phyloP scores from a whole-genome alignment of 2,797 vertebrate species.

The Chiloscyllium punctatum region DNA sequence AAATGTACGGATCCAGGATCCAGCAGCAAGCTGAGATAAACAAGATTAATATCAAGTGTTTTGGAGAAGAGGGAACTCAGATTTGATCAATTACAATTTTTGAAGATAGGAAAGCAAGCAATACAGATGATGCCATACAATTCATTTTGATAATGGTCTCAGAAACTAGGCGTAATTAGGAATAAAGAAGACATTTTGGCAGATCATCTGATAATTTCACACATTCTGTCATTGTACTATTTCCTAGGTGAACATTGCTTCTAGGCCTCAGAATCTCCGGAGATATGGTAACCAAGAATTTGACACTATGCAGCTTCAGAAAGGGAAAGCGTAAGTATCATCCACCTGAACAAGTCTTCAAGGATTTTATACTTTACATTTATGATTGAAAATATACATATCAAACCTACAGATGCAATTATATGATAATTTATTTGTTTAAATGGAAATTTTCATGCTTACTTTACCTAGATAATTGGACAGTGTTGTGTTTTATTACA shows the following conservation, averaged over 20 bases:
- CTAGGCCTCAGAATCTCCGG: conserved; percentile 40
- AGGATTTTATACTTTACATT: neutral
- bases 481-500: neutral
- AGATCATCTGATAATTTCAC: neutral
- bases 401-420: too few species aligned
- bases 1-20: neutral
- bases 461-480: neutral
- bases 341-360: neutral
- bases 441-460: neutral
- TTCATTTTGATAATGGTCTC: neutral
- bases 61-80: neutral
- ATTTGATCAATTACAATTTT: neutral
- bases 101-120: too few species aligned
- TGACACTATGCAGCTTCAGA: conserved; percentile 55
- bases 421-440: neutral
- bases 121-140: neutral
- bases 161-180: neutral
- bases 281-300: conserved; percentile 53
- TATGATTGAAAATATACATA: neutral
- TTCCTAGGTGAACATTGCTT: conserved; percentile 62
- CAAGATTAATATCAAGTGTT: neutral
- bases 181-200: neutral
- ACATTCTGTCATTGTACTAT: neutral
- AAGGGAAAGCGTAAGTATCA: conserved; percentile 62
- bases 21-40: neutral